These are phyloP conservation scores for Albula glossodonta DNA, from an alignment of 2,113 vertebrate genomes.

Conservation along the genomic window DNA sequence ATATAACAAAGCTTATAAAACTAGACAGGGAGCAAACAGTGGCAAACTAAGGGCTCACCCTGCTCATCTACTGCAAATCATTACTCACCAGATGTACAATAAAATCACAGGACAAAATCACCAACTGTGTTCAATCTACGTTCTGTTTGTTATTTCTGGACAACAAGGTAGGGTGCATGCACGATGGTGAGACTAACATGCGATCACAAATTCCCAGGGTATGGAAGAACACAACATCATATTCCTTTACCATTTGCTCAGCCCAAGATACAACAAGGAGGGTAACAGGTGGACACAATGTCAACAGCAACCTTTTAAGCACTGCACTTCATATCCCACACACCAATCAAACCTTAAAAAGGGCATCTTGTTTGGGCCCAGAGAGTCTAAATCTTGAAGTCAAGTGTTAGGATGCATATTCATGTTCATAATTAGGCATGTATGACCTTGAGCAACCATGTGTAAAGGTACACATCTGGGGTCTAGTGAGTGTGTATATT, in stretches of 20 bases:
- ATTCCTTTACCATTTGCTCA: too few species aligned
- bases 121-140: background rate
- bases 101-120: background rate
- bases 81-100: background rate
- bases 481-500: background rate
- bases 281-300: too few species aligned
- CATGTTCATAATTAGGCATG: background rate
- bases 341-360: background rate
- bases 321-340: too few species aligned
- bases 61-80: background rate
- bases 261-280: too few species aligned
- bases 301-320: too few species aligned
- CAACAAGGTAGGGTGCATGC: too few species aligned
- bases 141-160: too few species aligned
- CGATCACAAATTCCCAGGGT: too few species aligned
- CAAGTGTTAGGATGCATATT: background rate
- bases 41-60: background rate
- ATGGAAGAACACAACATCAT: too few species aligned
- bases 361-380: background rate
- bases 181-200: too few species aligned
- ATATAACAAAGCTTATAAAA: background rate
- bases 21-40: background rate
- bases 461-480: background rate
- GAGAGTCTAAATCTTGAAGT: background rate
- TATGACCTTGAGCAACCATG: background rate